Evolutionary conservation across 2,797 vertebrate genomes (phyloP), one percentile per base, ranked within the genome.

Genomic region (Cossypha heuglini): DNA sequence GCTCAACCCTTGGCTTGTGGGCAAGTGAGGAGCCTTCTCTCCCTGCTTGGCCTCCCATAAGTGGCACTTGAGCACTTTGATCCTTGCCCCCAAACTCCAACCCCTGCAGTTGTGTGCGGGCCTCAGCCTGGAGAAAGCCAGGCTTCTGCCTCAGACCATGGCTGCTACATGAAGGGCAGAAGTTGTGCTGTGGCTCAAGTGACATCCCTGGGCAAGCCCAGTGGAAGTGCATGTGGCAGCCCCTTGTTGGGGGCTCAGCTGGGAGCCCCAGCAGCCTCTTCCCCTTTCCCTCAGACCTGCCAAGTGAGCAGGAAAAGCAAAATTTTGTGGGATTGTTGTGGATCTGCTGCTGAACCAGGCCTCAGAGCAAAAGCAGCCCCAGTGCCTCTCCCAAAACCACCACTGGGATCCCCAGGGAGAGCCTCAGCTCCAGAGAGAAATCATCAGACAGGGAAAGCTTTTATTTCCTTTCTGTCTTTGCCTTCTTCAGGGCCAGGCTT

Each of bases 21-120:
- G 20, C 0, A 3, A n/a, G 42, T 2, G 1, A 93, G 55, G 43
- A 66, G 61, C 26, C 20, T 71, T 29, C 46, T 28, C 18, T 37
- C 42, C 29, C 42, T 3, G 1, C 17, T 52, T 13, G 24, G 42
- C 26, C 37, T 28, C 3, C 0, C 3, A 0, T 2, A 1, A 49
- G 35, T 7, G 4, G 16, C 42, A 64, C 9, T 62, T 82, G 0
- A 2, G 43, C 61, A 18, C 12, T 76, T 76, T 11, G 17, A 26
- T 73, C 51, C 29, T 57, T 6, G 2, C n/a, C 38, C 58, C 73
- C 64, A 45, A 3, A 46, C 16, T 62, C n/a, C 5, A 2, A 19
- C 11, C 15, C 3, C 1, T 22, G 29, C 16, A 46, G 72, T 5
- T 1, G 0, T 1, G 7, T 1, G 3, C 68, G 33, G 21, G 33